Conservation (phyloP, 2,113 vertebrate species). For the Hippolais icterina region DNA sequence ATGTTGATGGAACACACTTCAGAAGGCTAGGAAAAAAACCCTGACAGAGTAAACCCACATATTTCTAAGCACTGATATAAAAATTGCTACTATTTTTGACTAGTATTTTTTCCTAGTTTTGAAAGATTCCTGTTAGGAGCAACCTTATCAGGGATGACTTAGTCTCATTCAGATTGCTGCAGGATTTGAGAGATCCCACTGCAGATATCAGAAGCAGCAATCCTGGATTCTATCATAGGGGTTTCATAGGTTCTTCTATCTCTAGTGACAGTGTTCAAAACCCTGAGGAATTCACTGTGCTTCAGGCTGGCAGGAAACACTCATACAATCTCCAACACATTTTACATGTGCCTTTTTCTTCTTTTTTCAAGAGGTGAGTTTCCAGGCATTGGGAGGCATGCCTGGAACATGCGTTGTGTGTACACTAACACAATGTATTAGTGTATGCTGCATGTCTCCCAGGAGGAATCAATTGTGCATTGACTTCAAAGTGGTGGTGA, state of each 20-base stretch:
- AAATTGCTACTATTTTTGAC: background rate
- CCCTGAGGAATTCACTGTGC: background rate
- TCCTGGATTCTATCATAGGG: background rate
- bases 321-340: background rate
- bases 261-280: background rate
- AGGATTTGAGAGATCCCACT: background rate
- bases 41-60: accelerated
- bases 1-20: background rate
- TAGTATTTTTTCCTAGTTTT: background rate
- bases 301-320: background rate
- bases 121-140: background rate
- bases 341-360: background rate
- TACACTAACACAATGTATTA: background rate
- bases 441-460: background rate
- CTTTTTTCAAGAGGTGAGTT: background rate
- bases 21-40: background rate
- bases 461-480: background rate
- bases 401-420: too few relatives aligned
- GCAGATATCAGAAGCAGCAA: background rate
- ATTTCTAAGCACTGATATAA: background rate
- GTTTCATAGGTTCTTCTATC: background rate
- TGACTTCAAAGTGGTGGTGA: background rate
- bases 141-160: background rate
- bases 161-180: background rate
- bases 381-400: background rate